Evolutionary conservation across 2,113 vertebrate species (phyloP).

Genomic region (Caranx ignobilis): DNA sequence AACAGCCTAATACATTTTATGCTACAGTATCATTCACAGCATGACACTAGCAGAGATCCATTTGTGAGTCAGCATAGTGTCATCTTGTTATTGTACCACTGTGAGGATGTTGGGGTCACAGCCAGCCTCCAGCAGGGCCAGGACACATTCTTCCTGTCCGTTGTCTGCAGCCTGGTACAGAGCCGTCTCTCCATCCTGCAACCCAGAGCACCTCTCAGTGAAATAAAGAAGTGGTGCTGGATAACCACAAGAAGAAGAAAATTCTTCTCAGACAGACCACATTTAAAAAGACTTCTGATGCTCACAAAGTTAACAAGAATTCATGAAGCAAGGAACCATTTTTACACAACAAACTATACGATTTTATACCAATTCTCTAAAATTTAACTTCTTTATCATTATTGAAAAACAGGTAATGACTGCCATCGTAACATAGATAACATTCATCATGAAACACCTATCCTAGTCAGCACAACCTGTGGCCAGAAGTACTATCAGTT

Average conservation of each 20-base stretch:
- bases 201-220: neutral
- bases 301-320: neutral
- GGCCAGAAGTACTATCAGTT: neutral
- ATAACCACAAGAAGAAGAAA: neutral
- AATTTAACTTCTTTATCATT: neutral
- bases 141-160: constrained; percentile 86
- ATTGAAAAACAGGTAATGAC: neutral
- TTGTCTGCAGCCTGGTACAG: constrained; percentile 88
- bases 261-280: neutral
- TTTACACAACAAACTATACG: neutral
- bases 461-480: neutral
- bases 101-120: constrained; percentile 88
- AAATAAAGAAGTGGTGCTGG: neutral
- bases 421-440: neutral
- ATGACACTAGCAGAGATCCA: neutral
- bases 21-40: neutral
- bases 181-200: constrained; percentile 88
- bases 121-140: constrained; percentile 85
- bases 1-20: neutral
- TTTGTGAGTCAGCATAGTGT: neutral
- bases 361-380: too few relatives aligned
- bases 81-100: constrained; percentile 76
- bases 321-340: neutral
- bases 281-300: neutral
- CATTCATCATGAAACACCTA: constrained; percentile 4